A percentile compares a stretch with the other conserved stretches of the same genome.
Conservation (phyloP, 2,113 vertebrate genomes). For the Leuciscus idus region DNA sequence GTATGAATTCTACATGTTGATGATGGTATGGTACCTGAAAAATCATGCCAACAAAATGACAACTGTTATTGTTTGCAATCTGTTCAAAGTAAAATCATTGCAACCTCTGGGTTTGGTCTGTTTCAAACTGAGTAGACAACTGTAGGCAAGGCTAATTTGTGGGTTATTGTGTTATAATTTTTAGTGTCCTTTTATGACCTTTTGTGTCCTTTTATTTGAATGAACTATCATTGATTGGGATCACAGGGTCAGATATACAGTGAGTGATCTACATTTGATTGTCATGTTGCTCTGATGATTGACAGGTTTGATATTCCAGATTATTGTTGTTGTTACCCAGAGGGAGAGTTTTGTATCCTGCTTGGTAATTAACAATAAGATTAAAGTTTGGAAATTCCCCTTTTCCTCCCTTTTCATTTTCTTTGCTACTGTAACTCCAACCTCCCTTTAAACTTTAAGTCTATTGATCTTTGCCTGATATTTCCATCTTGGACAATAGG, state of each 20-base stretch:
- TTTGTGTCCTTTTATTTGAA: not conserved
- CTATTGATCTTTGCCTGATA: not conserved
- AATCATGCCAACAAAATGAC: not conserved
- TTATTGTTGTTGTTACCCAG: not conserved
- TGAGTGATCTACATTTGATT: not conserved
- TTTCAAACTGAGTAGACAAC: not conserved
- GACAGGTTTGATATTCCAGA: constrained; percentile 5
- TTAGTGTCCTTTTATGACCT: not conserved
- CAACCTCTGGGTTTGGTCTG: not conserved
- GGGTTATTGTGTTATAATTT: not conserved
- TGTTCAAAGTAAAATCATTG: not conserved
- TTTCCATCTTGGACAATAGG: not conserved
- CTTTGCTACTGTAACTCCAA: not conserved
- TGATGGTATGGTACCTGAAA: not conserved
- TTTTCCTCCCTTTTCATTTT: not conserved
- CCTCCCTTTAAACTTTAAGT: not conserved
- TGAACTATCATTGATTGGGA: not conserved
- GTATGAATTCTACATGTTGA: constrained; percentile 4
- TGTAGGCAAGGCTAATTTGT: not conserved
- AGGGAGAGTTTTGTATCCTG: not conserved
- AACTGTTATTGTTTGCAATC: not conserved
- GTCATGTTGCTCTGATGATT: constrained; percentile 12
- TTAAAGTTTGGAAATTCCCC: not conserved
- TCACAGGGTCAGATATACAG: not conserved
- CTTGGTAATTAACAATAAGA: not conserved